Evolutionary conservation across 2,797 vertebrate species (phyloP).

Genomic region (Gallinago solitaria): DNA sequence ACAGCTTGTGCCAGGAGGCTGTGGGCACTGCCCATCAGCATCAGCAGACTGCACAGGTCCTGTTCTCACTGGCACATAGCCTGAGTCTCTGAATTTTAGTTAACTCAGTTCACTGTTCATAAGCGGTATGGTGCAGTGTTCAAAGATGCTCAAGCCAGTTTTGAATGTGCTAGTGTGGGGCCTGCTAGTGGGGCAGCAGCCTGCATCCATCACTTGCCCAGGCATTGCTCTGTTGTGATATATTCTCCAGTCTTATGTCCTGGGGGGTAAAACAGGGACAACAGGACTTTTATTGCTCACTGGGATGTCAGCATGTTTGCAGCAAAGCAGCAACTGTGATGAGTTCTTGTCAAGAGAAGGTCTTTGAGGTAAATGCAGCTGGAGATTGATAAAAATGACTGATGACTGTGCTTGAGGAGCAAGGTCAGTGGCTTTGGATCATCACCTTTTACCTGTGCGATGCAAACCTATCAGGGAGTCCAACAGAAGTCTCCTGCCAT

Average conservation of each 20-base stretch:
- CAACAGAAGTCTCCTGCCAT: not conserved
- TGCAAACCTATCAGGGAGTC: not conserved
- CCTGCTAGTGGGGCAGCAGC: not conserved
- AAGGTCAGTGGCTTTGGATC: not conserved
- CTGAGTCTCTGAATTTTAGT: not conserved
- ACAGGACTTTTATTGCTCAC: not conserved
- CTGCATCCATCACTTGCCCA: not conserved
- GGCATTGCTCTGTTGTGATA: not conserved
- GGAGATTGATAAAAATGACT: not conserved
- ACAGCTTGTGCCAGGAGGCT: not conserved
- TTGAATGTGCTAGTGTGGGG: fast-evolving
- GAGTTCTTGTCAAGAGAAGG: not conserved
- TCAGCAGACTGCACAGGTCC: fast-evolving
- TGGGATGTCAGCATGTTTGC: not conserved
- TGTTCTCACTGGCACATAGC: not conserved
- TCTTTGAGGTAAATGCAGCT: not conserved
- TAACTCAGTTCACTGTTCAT: not conserved
- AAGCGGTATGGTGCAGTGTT: fast-evolving
- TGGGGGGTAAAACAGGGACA: not conserved
- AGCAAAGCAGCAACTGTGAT: not conserved
- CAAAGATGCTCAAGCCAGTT: not conserved
- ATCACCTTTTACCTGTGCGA: not conserved
- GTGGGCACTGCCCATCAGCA: not conserved
- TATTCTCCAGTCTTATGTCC: not conserved
- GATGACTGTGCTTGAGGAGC: not conserved